These are phyloP conservation scores for Hydropsyche tenuis DNA, from an alignment of 1,140 invertebrate species.

Conservation along the genomic window DNA sequence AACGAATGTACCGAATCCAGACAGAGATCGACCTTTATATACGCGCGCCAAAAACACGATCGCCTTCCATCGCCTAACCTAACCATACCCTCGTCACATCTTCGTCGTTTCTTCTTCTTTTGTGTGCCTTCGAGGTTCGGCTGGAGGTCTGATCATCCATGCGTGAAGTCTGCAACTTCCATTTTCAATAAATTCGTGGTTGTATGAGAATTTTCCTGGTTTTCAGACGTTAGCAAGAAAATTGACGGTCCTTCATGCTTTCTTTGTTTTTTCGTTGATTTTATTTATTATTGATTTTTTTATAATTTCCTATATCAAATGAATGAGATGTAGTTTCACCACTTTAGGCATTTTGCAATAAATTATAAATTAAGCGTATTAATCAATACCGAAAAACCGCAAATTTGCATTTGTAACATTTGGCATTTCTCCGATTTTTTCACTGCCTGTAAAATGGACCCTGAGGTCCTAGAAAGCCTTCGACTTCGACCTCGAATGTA, in stretches of 20 bases:
- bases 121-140: background rate
- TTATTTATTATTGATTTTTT: background rate
- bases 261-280: background rate
- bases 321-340: too few species aligned
- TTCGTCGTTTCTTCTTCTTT: slow-evolving; percentile 19
- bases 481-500: too few species aligned
- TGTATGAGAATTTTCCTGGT: background rate
- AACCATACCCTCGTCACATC: background rate
- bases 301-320: too few species aligned
- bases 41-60: slow-evolving; percentile 24
- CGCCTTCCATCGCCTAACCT: slow-evolving; percentile 26
- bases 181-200: background rate
- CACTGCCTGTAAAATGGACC: too few species aligned
- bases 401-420: too few species aligned
- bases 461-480: too few species aligned
- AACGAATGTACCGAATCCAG: slow-evolving; percentile 17
- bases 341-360: too few species aligned
- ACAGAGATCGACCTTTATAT: slow-evolving; percentile 19
- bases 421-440: too few species aligned
- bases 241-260: too few species aligned
- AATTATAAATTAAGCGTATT: too few species aligned
- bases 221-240: too few species aligned
- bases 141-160: slow-evolving; percentile 15
- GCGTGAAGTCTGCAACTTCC: slow-evolving; percentile 9
- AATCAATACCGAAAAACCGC: too few species aligned